Evolutionary conservation across 2,797 vertebrate genomes (phyloP), one percentile per base, ranked within the genome.

Genomic region (Acestrorhynchus altus): DNA sequence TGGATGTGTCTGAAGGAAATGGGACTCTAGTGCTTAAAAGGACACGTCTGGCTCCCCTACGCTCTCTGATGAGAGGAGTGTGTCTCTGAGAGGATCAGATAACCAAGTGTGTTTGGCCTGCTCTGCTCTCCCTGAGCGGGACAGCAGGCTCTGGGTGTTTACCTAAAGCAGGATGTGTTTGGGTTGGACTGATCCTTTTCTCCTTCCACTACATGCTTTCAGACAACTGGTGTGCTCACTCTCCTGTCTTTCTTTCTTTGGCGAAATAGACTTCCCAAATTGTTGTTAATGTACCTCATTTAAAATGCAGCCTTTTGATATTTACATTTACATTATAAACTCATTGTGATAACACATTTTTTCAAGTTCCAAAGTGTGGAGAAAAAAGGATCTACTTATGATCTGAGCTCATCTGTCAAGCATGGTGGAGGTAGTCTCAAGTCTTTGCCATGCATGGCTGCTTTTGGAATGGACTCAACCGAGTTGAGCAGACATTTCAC

Each of bases 41-140:
- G 81, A 64, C 65, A 68, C 71, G 64, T 79, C 22, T 73, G 70
- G 56, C 69, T 72, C 52, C 52, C 82, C 49, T 40, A 18, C 61
- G 75, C 59, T 81, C 66, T 69, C 78, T 71, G 72, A 75, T 61
- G 71, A 82, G 70, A 79, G 81, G 72, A 76, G 78, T 68, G 77
- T 68, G 76, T 56, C 73, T 74, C 67, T 22, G 80, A 78, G 64
- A 61, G 67, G 72, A 69, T 84, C 80, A 82, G 72, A 82, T 82
- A 80, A 72, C 83, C 76, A 13, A 28, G 67, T 76, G 78, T 76
- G 76, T 80, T 84, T 78, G 76, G 81, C 67, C 77, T 76, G 63
- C 52, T 72, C 59, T 56, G 61, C 72, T 70, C 78, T 81, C 69
- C 22, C 59, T 57, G 64, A 40, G 66, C 69, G 65, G 77, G 78